Evolutionary conservation across 2,113 vertebrate species (phyloP), one percentile per base, ranked within the genome.

Genomic region (Beaufortia kweichowensis): DNA sequence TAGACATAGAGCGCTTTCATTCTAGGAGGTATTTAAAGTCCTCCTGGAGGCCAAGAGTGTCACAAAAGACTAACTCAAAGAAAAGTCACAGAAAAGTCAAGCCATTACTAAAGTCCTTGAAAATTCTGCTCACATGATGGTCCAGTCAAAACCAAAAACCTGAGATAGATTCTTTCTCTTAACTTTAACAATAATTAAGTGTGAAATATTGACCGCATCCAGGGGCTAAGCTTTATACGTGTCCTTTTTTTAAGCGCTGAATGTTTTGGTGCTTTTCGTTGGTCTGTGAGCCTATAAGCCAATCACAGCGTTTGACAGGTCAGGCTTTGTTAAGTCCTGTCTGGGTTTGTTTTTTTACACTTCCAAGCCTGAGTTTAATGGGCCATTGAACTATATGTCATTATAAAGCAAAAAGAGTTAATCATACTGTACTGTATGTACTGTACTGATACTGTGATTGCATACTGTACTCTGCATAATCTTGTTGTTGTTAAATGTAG

Each of bases 11-110:
- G 73, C 60, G 55, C 74, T 85, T 87, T 86, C 81, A 85, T 88
- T 89, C 84, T 46, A 85, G 79, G 59, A 79, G 60, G 74, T 82
- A 78, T 87, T 90, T 86, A 85, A 90, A 83, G 85, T 85, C 77
- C 78, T 77, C 77, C 84, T 82, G 75, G 83, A 83, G 78, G 73
- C 84, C 88, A 82, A 3, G 73, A 85, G 70, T 29, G n/a, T 14
- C 57, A 39, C 23, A 53, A 59, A 76, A 80, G 55, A 78, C 61
- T 24, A 74, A 77, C 64, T 39, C 29, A 41, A 29, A 21, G 23
- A 59, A 85, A 89, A 88, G 87, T 89, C 89, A 87, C 81, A 79
- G 59, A 75, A 88, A 87, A 87, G 67, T 79, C 63, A 61, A 60
- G 70, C 80, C 77, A 48, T 23, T 6, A 29, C 8, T 61, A 68